Evolutionary conservation across 2,888 invertebrate genomes (phyloP).

Genomic region (Leptinotarsa haldemani): DNA sequence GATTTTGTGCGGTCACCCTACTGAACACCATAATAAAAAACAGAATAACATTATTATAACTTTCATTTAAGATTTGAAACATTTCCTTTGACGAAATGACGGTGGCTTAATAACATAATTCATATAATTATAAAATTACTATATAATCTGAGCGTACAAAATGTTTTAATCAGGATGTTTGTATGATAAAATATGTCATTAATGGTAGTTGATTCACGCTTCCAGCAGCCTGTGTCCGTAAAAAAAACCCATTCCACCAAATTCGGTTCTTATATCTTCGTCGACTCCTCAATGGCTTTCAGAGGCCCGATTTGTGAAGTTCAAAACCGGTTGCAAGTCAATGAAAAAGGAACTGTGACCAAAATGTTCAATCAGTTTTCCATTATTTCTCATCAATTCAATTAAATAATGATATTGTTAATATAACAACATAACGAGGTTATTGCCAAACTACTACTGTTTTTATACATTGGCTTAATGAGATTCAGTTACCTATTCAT

Average conservation of each 20-base stretch:
- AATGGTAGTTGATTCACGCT: not conserved
- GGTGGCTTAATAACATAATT: not conserved
- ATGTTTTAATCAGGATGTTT: not conserved
- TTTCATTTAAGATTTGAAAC: not conserved
- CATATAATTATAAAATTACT: slow-evolving; percentile 1
- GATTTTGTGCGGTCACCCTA: no score
- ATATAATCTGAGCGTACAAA: not conserved
- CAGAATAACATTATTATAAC: not conserved
- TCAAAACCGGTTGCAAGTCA: not conserved
- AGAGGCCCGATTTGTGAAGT: not conserved
- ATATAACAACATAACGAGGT: not conserved
- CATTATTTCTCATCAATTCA: not conserved
- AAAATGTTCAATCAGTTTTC: slow-evolving; percentile 1
- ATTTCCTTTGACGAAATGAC: not conserved
- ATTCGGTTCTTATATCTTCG: not conserved
- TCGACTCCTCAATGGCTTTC: not conserved
- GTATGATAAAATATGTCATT: not conserved
- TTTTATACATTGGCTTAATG: not conserved
- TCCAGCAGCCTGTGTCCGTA: not conserved
- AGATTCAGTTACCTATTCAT: not conserved
- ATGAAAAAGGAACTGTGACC: slow-evolving; percentile 1
- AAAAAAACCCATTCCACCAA: not conserved
- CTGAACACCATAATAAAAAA: not conserved
- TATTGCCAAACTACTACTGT: not conserved
- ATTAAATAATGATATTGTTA: not conserved